Evolutionary conservation across 2,888 invertebrate species (phyloP).

Genomic region (Plagiodera versicolora): DNA sequence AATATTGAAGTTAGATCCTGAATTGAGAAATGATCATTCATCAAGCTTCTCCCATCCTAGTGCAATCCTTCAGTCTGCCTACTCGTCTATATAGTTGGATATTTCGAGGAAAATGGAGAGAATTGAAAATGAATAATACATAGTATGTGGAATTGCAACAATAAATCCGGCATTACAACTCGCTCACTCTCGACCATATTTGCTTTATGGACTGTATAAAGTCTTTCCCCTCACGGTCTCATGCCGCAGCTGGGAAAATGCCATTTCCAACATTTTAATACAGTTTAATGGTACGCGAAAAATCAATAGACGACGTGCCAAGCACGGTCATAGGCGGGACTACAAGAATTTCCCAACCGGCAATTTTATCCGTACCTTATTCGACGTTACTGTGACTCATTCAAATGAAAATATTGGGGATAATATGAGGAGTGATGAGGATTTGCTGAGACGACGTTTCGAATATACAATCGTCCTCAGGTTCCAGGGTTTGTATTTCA

Average conservation of each 20-base stretch:
- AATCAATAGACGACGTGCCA: conserved; percentile 27
- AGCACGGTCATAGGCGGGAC: background rate
- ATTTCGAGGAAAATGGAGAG: background rate
- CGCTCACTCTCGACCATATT: conserved; percentile 45
- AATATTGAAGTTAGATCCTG: too few species aligned
- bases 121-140: conserved; percentile 26
- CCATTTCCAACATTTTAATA: conserved; percentile 34
- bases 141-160: conserved; percentile 47
- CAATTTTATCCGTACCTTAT: conserved; percentile 10
- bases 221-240: conserved; percentile 40
- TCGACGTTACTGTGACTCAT: too few species aligned
- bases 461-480: too few species aligned
- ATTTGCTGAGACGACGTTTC: too few species aligned
- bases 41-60: too few species aligned
- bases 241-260: conserved; percentile 41
- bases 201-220: conserved; percentile 51
- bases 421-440: too few species aligned
- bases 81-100: background rate
- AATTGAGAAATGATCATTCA: too few species aligned
- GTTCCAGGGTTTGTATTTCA: too few species aligned
- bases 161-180: conserved; percentile 52
- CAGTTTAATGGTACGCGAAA: conserved; percentile 32
- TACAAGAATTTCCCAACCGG: background rate
- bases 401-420: too few species aligned
- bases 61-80: background rate